Base-by-base conservation (phyloP, 2,797 vertebrate genomes). In the Uromys caudimaculatus region DNA sequence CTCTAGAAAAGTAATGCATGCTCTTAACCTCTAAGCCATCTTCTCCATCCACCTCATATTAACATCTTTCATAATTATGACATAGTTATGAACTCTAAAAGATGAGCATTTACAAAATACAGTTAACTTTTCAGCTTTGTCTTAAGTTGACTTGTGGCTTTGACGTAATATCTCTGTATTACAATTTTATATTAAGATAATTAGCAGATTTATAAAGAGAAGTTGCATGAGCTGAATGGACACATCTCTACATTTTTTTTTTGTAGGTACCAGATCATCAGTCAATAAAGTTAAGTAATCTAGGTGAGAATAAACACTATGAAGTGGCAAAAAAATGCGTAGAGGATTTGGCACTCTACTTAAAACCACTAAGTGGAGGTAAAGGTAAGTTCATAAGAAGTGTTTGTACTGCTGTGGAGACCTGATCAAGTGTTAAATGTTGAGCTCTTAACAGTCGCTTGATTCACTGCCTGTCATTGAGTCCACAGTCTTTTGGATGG, bases 281-380 rank as follows among this genome's bases (percentile, higher is more conserved):
- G 94, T 98, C 99, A 47, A 99, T 99, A 96, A 99, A 99, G 95
- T 98, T 99, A 98, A 99, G 98, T 98, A 99, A 98, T 95, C 94
- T 99, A 90, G 99, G 99, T 95, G 99, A 99, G 97, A 99, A 99
- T 67, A 99, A 99, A 98, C 99, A 99, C 98, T 99, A 99, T 97
- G 99, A 99, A 97, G 99, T 99, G 97, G 99, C 99, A 98, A 99
- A 99, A 98, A 99, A 99, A 95, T 99, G 99, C 86, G 99, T 99
- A 97, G 99, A 99, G 98, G 99, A 99, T 98, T 99, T 99, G 98
- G 99, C 99, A 73, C 99, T 99, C 97, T 99, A 99, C 98, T 98
- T 99, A 67, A 99, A 99, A 98, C 99, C 99, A 2, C 98, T 99
- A 98, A 99, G 99, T 93, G 99, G 99, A 97, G 99, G 99, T 83